These are phyloP conservation scores for Limnephilus auricula DNA, from an alignment of 2,888 invertebrate species.

Conservation along the genomic window DNA sequence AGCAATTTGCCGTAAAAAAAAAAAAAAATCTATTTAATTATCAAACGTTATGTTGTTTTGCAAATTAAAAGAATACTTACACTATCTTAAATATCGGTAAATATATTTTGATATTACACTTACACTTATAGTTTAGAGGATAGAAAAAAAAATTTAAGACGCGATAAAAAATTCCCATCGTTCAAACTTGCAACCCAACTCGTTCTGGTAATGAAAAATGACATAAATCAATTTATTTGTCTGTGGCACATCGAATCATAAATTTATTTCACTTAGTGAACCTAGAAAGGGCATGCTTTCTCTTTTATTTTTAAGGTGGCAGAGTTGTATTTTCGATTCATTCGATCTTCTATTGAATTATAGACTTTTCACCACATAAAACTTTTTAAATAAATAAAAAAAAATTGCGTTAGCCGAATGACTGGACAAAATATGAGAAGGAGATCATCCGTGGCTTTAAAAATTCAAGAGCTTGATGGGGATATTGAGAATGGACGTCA, in stretches of 20 bases:
- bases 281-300: neutral
- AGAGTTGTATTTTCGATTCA: too few species aligned
- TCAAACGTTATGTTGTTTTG: too few species aligned
- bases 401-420: neutral
- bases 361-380: neutral
- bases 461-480: conserved; percentile 9
- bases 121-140: too few species aligned
- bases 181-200: neutral
- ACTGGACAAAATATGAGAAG: neutral
- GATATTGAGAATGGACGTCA: neutral
- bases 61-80: too few species aligned
- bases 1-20: too few species aligned
- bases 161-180: neutral
- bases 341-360: too few species aligned
- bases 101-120: too few species aligned
- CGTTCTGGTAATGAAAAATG: conserved; percentile 31
- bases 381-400: neutral
- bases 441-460: too few species aligned
- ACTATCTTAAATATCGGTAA: too few species aligned
- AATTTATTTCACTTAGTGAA: neutral
- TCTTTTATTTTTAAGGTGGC: neutral
- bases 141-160: too few species aligned
- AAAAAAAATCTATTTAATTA: too few species aligned
- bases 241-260: neutral
- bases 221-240: neutral